Conservation (phyloP, 2,888 invertebrate species). For the Thereva unica region DNA sequence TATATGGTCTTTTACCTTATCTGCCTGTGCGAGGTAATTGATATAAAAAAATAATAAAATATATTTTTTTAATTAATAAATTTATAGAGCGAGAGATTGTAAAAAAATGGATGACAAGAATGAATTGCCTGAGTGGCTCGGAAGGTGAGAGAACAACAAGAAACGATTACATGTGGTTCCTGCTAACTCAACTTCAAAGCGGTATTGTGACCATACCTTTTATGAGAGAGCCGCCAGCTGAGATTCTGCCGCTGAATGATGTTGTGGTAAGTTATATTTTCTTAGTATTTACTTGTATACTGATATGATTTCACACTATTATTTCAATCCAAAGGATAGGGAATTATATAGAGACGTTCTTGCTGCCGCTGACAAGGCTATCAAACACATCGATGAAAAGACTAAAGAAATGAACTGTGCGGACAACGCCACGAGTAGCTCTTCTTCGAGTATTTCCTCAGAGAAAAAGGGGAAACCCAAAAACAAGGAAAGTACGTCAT, state of each 20-base stretch:
- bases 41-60: background rate
- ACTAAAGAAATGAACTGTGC: no score
- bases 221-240: slow-evolving; percentile 36
- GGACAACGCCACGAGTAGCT: no score
- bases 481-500: no score
- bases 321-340: slow-evolving; percentile 26
- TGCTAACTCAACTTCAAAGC: slow-evolving; percentile 42
- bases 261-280: background rate
- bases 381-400: no score
- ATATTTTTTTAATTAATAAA: background rate
- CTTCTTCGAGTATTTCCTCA: no score
- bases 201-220: slow-evolving; percentile 40
- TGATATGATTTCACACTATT: background rate
- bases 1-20: no score
- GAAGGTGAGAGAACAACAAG: slow-evolving; percentile 36
- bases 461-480: no score
- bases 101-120: slow-evolving; percentile 38
- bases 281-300: background rate
- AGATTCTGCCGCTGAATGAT: slow-evolving; percentile 27
- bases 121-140: slow-evolving; percentile 24
- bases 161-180: slow-evolving; percentile 43
- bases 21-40: background rate
- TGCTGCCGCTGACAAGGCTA: slow-evolving; percentile 38
- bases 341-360: slow-evolving; percentile 39
- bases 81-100: slow-evolving; percentile 12